Percentiles rank a stretch among this genome's conserved stretches.
Evolutionary conservation across 2,888 invertebrate genomes (phyloP).

Genomic region (Diogma glabrata): DNA sequence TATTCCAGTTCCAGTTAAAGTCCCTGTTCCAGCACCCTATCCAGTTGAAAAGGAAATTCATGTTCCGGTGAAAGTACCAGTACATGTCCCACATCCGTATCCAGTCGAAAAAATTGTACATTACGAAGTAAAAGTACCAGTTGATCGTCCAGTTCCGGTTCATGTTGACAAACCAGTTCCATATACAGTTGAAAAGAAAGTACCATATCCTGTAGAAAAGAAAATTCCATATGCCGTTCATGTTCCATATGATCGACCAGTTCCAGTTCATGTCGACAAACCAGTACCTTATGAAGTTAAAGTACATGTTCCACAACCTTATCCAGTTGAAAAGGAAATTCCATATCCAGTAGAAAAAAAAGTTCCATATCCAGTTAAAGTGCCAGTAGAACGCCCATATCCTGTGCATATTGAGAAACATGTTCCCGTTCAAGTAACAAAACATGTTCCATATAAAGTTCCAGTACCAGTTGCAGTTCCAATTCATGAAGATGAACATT

Average conservation of each 20-base stretch:
- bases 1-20: slow-evolving; percentile 59
- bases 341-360: slow-evolving; percentile 54
- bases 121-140: slow-evolving; percentile 58
- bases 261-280: slow-evolving; percentile 60
- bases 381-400: slow-evolving; percentile 50
- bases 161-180: slow-evolving; percentile 52
- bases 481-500: slow-evolving; percentile 15
- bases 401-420: slow-evolving; percentile 62
- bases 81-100: slow-evolving; percentile 60
- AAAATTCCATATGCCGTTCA: slow-evolving; percentile 54
- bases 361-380: slow-evolving; percentile 62
- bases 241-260: slow-evolving; percentile 46
- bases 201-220: slow-evolving; percentile 49
- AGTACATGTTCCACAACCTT: slow-evolving; percentile 53
- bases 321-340: slow-evolving; percentile 55
- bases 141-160: slow-evolving; percentile 57
- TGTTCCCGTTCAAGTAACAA: slow-evolving; percentile 53
- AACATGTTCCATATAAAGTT: slow-evolving; percentile 56
- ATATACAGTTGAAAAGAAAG: slow-evolving; percentile 45
- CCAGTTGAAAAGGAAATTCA: slow-evolving; percentile 54
- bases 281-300: slow-evolving; percentile 64
- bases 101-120: slow-evolving; percentile 62
- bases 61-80: slow-evolving; percentile 57
- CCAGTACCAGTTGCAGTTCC: slow-evolving; percentile 22
- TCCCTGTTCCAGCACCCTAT: slow-evolving; percentile 63